Evolutionary conservation across 2,888 invertebrate species (phyloP).

Genomic region (Parnassius glacialis): DNA sequence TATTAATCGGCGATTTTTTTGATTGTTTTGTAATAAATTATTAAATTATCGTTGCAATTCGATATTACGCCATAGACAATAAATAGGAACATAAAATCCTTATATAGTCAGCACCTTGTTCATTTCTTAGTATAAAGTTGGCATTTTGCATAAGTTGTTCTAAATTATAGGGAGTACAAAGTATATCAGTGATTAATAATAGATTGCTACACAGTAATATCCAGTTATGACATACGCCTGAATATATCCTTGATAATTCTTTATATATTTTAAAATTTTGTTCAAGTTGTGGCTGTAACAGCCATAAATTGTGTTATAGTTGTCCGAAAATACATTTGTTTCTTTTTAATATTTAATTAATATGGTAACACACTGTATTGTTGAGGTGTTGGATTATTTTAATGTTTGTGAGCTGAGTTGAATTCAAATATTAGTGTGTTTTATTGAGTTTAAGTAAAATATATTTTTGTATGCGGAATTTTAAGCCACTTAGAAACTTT

Average conservation of each 20-base stretch:
- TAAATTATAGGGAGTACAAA: too few relatives aligned
- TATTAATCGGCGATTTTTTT: too few relatives aligned
- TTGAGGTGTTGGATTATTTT: conserved; percentile 17
- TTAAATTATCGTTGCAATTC: not conserved
- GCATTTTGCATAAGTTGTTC: not conserved
- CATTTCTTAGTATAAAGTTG: not conserved
- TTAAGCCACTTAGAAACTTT: conserved; percentile 1
- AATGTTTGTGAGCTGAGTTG: conserved; percentile 12
- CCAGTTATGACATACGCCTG: conserved; percentile 9
- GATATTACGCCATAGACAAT: not conserved
- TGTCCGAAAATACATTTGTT: conserved; percentile 6
- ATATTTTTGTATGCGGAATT: conserved; percentile 2
- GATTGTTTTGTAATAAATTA: too few relatives aligned
- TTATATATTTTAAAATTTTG: not conserved
- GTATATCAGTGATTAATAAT: not conserved
- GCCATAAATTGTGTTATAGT: not conserved
- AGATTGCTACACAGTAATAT: not conserved
- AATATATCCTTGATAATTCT: not conserved
- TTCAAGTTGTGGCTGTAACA: not conserved
- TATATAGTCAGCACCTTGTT: too few relatives aligned
- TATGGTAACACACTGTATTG: conserved; percentile 1
- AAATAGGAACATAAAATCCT: too few relatives aligned
- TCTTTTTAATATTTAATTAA: conserved; percentile 9
- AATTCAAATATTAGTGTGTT: conserved; percentile 9
- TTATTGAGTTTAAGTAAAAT: conserved; percentile 13